These are phyloP conservation scores for Entomobrya multifasciata DNA, from an alignment of 2,888 invertebrate species.

Conservation along the genomic window DNA sequence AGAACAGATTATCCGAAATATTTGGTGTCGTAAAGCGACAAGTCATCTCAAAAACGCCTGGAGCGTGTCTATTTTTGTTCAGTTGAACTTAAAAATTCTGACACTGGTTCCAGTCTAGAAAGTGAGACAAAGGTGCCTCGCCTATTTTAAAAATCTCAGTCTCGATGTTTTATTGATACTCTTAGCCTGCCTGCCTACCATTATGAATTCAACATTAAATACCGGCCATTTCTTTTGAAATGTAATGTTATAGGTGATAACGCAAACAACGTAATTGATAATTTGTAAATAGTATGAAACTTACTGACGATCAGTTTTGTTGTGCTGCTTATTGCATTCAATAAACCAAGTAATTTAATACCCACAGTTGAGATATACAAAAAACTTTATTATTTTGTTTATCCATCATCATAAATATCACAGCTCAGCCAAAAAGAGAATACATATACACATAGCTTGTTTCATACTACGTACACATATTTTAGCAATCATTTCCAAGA, in stretches of 20 bases:
- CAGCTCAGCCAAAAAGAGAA: background rate
- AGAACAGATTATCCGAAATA: too few species aligned
- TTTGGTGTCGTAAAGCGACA: background rate
- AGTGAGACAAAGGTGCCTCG: background rate
- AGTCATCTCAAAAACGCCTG: conserved; percentile 40
- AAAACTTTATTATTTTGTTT: too few species aligned
- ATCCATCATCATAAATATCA: background rate
- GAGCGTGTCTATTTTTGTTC: conserved; percentile 21
- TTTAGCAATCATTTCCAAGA: background rate
- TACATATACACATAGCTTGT: background rate
- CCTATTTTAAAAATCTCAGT: background rate
- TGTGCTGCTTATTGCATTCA: too few species aligned
- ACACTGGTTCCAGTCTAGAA: background rate
- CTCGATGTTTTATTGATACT: background rate
- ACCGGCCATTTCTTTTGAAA: background rate
- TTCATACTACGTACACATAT: background rate
- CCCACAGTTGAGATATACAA: too few species aligned
- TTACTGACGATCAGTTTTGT: too few species aligned
- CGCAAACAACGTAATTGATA: too few species aligned
- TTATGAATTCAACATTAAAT: background rate
- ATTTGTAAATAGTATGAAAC: too few species aligned
- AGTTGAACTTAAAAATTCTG: background rate
- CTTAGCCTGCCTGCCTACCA: background rate
- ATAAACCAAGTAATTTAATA: background rate
- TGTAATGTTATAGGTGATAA: background rate